Base-by-base conservation (phyloP, 92 coral and sea anemone species). In the Palythoa caribaeorum region DNA sequence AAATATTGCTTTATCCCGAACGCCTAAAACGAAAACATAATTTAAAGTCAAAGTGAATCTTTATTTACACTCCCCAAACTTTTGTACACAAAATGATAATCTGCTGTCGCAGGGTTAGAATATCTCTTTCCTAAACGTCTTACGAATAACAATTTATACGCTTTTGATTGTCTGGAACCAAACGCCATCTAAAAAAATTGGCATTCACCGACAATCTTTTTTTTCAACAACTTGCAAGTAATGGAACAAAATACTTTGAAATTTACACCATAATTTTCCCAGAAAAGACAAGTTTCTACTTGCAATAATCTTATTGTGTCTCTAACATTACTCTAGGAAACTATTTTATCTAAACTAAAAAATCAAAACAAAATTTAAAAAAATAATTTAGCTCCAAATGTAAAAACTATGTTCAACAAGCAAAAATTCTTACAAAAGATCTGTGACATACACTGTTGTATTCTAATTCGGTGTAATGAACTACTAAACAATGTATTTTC, bases 51-150 rank as follows among this genome's bases (percentile, higher is more conserved):
- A 66, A 81, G 38, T 68, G 14, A 68, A 78, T 78, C 75, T 81
- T 81, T 81, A 81, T 81, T 81, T 81, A 66, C 71, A 81, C 12
- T 40, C 60, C 75, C 75, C 62, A 48, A 70, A 70, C 75, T 36
- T 70, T 38, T 81, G 76, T 65, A 66, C 86, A 81, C 86, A 81
- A 81, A 20, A 20, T 38, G 50, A 81, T 81, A 81, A 81, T 47
- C 86, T 81, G 86, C 75, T 81, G 13, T 81, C 47, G 76, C 86
- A 65, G 76, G 48, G 39, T 36, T 5, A 37, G 66, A 81, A 81
- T 65, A 81, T 65, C 40, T 44, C 13, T 47, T 66, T 69, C 10
- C 40, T 7, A n/a, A 63, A 80, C 51, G 38, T 62, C 16, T 51
- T 80, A n/a, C 57, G 37, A 80, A 80, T 81, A 60, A 63, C 75